Evolutionary conservation across 2,113 vertebrate species (phyloP).

Genomic region (Clarias magur): DNA sequence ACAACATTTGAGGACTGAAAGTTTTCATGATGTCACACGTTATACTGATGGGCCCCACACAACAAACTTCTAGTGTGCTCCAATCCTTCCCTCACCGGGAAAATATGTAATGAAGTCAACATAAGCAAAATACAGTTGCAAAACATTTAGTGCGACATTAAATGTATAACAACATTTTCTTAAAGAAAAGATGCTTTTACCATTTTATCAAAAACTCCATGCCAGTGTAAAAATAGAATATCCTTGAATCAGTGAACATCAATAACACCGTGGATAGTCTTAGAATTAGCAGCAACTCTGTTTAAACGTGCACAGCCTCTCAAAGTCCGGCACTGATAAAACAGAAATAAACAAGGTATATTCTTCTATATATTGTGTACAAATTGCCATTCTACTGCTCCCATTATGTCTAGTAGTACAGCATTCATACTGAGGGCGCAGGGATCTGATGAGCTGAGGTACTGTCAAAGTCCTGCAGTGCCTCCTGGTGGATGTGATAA

Average conservation of each 20-base stretch:
- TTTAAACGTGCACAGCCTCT: conserved; percentile 17
- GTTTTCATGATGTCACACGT: not conserved
- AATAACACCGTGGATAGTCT: conserved; percentile 45
- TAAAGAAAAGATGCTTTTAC: conserved; percentile 57
- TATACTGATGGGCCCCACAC: not conserved
- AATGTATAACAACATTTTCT: conserved; percentile 63
- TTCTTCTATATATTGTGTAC: conserved; percentile 6
- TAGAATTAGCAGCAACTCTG: not conserved
- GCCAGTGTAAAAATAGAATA: conserved; percentile 59
- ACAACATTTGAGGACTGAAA: not conserved
- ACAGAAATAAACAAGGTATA: conserved; percentile 25
- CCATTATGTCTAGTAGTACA: not conserved
- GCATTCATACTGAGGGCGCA: conserved; percentile 80
- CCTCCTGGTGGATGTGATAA: conserved; percentile 79
- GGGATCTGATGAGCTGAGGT: conserved; percentile 82
- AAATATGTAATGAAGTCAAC: not conserved
- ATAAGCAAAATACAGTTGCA: conserved; percentile 55
- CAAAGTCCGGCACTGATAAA: conserved; percentile 30
- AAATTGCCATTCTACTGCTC: not conserved
- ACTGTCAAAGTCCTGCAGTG: conserved; percentile 79
- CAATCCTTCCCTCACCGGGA: not conserved
- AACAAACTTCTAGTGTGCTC: not conserved
- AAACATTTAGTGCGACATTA: conserved; percentile 74
- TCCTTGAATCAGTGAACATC: conserved; percentile 42
- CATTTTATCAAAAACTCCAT: conserved; percentile 59